These are phyloP conservation scores for Xerus inauris DNA, from an alignment of 2,113 vertebrate genomes.

Conservation along the genomic window DNA sequence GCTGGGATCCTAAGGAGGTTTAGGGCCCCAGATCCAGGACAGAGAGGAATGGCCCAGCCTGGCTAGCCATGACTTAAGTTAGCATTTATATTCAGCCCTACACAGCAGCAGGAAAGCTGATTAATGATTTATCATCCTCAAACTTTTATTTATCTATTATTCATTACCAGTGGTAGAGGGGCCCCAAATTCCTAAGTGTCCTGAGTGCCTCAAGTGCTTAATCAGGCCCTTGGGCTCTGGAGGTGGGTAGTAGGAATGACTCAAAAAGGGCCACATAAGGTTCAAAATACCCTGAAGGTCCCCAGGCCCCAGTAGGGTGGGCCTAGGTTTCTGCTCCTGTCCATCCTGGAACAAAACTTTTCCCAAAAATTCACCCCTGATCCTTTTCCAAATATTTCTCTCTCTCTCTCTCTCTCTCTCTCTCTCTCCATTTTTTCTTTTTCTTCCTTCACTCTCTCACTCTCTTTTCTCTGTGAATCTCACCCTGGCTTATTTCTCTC, in stretches of 20 bases:
- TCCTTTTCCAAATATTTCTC: not conserved
- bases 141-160: slow-evolving; percentile 64
- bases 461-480: not conserved
- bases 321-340: not conserved
- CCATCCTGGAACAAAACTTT: not conserved
- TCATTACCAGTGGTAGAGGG: not conserved
- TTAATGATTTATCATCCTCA: slow-evolving; percentile 54
- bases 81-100: slow-evolving; percentile 3
- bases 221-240: not conserved
- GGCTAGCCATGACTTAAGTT: not conserved
- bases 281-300: not conserved
- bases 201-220: slow-evolving; percentile 23
- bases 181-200: slow-evolving; percentile 59
- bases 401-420: not conserved
- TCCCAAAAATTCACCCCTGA: not conserved
- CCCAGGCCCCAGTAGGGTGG: fast-evolving
- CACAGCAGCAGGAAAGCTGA: not conserved
- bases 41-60: not conserved
- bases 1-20: not conserved
- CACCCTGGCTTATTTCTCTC: not conserved
- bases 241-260: not conserved
- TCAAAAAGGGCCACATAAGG: not conserved
- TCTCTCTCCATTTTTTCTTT: not conserved
- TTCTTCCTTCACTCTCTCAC: not conserved
- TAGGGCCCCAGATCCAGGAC: not conserved